phyloP scores from a whole-genome alignment of 2,888 invertebrate genomes.

The Platycheirus rosarum region DNA sequence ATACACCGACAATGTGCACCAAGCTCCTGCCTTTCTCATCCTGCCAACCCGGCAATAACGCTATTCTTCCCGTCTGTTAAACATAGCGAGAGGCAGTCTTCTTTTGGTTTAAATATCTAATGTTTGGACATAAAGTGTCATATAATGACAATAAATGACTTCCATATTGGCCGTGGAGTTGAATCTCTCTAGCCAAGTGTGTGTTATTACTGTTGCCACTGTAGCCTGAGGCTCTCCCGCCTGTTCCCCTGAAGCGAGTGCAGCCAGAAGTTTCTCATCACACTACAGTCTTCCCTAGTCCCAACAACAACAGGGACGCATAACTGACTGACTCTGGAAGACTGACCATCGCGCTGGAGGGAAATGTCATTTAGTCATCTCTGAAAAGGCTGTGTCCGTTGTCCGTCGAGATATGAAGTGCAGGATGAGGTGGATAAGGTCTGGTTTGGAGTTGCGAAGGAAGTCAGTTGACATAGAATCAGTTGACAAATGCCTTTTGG shows the following conservation, averaged over 20 bases:
- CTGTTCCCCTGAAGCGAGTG: neutral
- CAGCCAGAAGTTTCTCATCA: conserved; percentile 46
- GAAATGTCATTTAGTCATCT: conserved; percentile 67
- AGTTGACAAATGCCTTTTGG: conserved; percentile 72
- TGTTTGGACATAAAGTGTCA: conserved; percentile 75
- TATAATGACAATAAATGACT: conserved; percentile 76
- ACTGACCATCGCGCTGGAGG: conserved; percentile 56
- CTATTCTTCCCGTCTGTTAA: neutral
- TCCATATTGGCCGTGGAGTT: conserved; percentile 66
- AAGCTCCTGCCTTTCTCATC: conserved; percentile 18
- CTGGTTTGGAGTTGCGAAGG: conserved; percentile 46
- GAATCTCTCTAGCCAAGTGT: conserved; percentile 52
- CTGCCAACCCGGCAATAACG: no score
- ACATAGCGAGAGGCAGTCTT: conserved; percentile 34
- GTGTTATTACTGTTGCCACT: conserved; percentile 55
- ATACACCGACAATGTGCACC: conserved; percentile 26
- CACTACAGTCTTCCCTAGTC: conserved; percentile 18
- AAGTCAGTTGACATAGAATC: conserved; percentile 72
- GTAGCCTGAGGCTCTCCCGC: conserved; percentile 28
- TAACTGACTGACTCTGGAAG: conserved; percentile 4
- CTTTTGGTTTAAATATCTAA: conserved; percentile 73
- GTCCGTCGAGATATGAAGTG: conserved; percentile 12
- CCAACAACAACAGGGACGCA: neutral
- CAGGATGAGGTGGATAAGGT: conserved; percentile 29
- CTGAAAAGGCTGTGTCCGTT: conserved; percentile 47